Conservation (phyloP, 1,140 invertebrate species). For the Parapsyche elsis region DNA sequence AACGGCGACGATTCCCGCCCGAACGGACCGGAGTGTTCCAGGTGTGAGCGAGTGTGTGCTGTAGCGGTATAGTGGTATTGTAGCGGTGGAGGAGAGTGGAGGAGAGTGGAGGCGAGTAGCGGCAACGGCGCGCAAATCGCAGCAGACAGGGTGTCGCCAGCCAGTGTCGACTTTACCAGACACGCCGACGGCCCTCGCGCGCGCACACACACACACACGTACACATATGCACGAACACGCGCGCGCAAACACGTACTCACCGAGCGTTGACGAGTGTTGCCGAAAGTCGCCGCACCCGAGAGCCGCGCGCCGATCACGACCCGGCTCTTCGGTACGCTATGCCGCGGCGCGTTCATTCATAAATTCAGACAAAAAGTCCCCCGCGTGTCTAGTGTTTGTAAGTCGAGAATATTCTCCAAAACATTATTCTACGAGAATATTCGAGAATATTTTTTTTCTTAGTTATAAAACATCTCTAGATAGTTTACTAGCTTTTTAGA, state of each 20-base stretch:
- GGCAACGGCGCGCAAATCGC: constrained; percentile 38
- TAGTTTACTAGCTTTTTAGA: no score
- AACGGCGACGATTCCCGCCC: not conserved
- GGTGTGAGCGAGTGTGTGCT: not conserved
- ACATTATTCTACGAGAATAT: no score
- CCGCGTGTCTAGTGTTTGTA: no score
- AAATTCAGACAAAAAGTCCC: no score
- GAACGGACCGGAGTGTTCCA: no score
- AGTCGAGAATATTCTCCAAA: no score
- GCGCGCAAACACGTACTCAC: no score
- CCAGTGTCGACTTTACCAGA: not conserved
- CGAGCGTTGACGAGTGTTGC: no score
- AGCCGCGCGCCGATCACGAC: no score
- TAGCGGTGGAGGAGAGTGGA: not conserved
- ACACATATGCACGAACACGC: not conserved
- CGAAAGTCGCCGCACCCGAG: no score
- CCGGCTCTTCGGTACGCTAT: not conserved
- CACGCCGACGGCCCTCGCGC: constrained; percentile 6
- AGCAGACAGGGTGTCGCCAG: constrained; percentile 42
- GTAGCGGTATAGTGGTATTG: not conserved
- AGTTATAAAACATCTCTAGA: no score
- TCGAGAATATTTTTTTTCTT: no score
- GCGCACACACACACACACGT: not conserved
- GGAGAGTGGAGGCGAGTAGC: not conserved
- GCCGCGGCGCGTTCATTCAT: not conserved